Percentiles rank a stretch among this genome's conserved stretches.
These are phyloP conservation scores for Nannoperca australis DNA, from an alignment of 2,797 vertebrate species.

Conservation along the genomic window DNA sequence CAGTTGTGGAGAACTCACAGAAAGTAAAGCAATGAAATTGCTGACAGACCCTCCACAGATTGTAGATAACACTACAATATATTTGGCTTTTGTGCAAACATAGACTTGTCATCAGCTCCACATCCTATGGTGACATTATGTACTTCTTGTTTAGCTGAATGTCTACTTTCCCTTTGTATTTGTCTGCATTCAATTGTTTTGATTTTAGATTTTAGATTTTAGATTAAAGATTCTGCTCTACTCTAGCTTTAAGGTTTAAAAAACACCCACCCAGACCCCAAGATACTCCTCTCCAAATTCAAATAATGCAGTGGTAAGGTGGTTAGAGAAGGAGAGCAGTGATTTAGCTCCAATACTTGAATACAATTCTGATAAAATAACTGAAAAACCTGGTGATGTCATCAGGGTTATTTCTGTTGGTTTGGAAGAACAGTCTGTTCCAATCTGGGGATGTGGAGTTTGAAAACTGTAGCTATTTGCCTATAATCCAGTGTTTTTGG, in stretches of 20 bases:
- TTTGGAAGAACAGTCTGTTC: background rate
- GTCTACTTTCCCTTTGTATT: slow-evolving; percentile 15
- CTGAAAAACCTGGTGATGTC: background rate
- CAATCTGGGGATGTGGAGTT: background rate
- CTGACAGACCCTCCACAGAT: slow-evolving; percentile 36
- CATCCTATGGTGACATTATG: background rate
- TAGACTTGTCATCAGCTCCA: slow-evolving; percentile 25
- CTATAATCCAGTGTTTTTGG: background rate
- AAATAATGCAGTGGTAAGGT: slow-evolving; percentile 2
- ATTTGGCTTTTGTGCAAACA: slow-evolving; percentile 29
- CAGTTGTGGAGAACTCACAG: slow-evolving; percentile 26
- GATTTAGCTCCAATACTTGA: background rate
- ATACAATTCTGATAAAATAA: background rate
- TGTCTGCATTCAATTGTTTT: slow-evolving; percentile 8
- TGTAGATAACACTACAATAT: slow-evolving; percentile 19
- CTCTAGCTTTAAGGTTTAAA: background rate
- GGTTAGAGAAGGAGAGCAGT: background rate
- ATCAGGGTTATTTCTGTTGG: background rate
- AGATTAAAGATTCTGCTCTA: background rate
- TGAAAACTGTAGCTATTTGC: background rate
- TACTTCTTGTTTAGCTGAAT: slow-evolving; percentile 1
- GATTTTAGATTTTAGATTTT: no score
- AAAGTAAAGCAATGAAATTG: slow-evolving; percentile 22
- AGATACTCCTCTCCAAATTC: background rate
- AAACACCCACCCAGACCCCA: background rate